A percentile compares a stretch with the other conserved stretches of the same genome.
Evolutionary conservation across 2,797 vertebrate genomes (phyloP).

Genomic region (Ispidina lecontei): DNA sequence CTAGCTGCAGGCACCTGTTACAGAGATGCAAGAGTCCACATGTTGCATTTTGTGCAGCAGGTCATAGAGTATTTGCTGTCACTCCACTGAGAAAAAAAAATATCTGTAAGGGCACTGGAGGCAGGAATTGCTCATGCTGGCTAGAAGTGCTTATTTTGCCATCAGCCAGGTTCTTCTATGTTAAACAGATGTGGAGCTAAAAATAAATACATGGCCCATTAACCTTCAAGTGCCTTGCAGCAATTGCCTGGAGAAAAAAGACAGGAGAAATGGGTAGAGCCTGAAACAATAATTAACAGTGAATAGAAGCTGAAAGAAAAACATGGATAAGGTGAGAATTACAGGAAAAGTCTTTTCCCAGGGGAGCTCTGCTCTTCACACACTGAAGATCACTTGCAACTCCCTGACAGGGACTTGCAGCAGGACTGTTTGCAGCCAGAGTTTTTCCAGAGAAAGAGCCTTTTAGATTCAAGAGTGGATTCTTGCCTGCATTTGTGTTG

Average conservation of each 20-base stretch:
- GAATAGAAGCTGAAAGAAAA: constrained; percentile 8
- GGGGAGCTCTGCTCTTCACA: not conserved
- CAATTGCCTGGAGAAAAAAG: constrained; percentile 34
- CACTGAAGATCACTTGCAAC: not conserved
- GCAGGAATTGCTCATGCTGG: not conserved
- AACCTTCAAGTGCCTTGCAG: not conserved
- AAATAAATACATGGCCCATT: constrained; percentile 10
- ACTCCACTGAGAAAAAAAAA: not conserved
- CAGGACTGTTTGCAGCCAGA: not conserved
- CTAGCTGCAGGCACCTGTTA: not conserved
- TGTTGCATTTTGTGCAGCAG: not conserved
- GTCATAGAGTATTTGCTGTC: not conserved
- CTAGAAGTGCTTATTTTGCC: not conserved
- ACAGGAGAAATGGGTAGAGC: not conserved
- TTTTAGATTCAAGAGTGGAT: not conserved
- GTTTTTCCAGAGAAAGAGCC: not conserved
- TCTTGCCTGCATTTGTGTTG: not conserved
- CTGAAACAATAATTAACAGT: constrained; percentile 51
- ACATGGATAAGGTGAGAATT: constrained; percentile 4
- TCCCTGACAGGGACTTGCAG: not conserved
- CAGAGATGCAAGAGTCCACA: not conserved
- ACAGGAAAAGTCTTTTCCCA: not conserved
- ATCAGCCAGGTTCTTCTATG: not conserved
- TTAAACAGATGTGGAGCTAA: constrained; percentile 16
- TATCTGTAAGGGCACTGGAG: not conserved